Evolutionary conservation across 2,113 vertebrate species (phyloP).

Genomic region (Terrapene triunguis): DNA sequence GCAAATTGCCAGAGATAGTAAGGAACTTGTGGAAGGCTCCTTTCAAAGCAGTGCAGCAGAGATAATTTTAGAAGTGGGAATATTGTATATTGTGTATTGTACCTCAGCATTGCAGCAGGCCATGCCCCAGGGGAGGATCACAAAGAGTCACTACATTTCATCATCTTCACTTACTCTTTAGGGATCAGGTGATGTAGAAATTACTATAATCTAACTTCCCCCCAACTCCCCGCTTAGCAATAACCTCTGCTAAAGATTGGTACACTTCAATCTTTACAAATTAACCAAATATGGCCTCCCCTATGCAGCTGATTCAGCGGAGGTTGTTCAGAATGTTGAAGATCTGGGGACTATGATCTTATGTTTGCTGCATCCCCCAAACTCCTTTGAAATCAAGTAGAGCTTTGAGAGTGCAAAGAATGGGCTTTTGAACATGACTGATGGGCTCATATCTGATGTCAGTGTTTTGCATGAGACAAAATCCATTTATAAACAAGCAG

Average conservation of each 20-base stretch:
- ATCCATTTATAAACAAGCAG: not conserved
- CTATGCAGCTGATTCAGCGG: not conserved
- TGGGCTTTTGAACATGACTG: accelerated
- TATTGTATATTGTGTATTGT: not conserved
- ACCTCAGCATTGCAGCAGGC: not conserved
- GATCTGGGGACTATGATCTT: not conserved
- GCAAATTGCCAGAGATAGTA: constrained; percentile 23
- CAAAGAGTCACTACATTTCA: not conserved
- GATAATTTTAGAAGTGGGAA: constrained; percentile 38
- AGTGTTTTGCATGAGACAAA: not conserved
- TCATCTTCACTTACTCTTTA: constrained; percentile 16
- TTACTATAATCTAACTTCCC: not conserved
- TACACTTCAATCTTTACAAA: not conserved
- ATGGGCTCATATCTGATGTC: not conserved
- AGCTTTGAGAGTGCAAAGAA: accelerated
- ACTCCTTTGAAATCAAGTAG: not conserved
- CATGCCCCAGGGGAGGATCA: not conserved
- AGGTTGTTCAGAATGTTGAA: not conserved
- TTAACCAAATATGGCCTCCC: not conserved
- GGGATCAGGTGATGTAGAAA: constrained; percentile 4
- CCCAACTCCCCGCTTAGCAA: not conserved
- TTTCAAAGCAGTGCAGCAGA: constrained; percentile 27
- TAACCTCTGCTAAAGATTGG: not conserved
- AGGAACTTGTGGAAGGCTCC: constrained; percentile 18
- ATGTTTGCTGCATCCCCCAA: accelerated